Conservation (phyloP, 2,797 vertebrate species). For the Sparidentex hasta region DNA sequence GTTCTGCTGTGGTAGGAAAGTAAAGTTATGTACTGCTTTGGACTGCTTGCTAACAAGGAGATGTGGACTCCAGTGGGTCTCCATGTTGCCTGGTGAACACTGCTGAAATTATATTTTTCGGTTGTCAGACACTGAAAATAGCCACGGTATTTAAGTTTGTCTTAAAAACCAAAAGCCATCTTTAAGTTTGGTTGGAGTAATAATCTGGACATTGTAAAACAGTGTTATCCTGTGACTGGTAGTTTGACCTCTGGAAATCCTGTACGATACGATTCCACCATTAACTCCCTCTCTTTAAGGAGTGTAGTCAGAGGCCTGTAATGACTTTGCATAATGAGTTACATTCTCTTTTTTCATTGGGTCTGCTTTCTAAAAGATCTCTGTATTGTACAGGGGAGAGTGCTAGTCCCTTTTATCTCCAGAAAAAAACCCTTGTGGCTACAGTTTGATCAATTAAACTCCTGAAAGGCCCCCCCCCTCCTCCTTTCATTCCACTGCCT, state of each 20-base stretch:
- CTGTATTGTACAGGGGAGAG: constrained; percentile 83
- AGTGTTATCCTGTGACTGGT: constrained; percentile 71
- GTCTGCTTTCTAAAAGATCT: constrained; percentile 84
- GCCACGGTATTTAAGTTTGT: constrained; percentile 54
- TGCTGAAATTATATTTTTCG: constrained; percentile 34
- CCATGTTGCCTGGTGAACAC: not conserved
- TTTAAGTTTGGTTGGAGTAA: constrained; percentile 50
- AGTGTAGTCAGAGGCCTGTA: constrained; percentile 77
- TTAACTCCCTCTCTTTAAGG: constrained; percentile 78
- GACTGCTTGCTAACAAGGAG: constrained; percentile 3
- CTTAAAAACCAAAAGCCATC: constrained; percentile 63
- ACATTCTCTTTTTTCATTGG: constrained; percentile 81
- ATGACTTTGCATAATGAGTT: constrained; percentile 88
- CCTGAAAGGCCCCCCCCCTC: constrained; percentile 80
- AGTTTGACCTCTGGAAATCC: constrained; percentile 81
- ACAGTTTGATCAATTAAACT: constrained; percentile 90
- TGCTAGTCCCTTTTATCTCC: constrained; percentile 85
- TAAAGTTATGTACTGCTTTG: not conserved
- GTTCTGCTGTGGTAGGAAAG: too few relatives aligned
- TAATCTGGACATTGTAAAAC: constrained; percentile 66
- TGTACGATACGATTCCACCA: constrained; percentile 74
- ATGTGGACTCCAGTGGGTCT: not conserved
- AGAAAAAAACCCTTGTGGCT: constrained; percentile 82
- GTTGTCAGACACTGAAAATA: constrained; percentile 28
- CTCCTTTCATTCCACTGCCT: constrained; percentile 82